These are phyloP conservation scores for Aurelia aurita complex sp. Pacific DNA, from an alignment of 30 jellyfish, hydroid and myxozoan species.

Conservation along the genomic window DNA sequence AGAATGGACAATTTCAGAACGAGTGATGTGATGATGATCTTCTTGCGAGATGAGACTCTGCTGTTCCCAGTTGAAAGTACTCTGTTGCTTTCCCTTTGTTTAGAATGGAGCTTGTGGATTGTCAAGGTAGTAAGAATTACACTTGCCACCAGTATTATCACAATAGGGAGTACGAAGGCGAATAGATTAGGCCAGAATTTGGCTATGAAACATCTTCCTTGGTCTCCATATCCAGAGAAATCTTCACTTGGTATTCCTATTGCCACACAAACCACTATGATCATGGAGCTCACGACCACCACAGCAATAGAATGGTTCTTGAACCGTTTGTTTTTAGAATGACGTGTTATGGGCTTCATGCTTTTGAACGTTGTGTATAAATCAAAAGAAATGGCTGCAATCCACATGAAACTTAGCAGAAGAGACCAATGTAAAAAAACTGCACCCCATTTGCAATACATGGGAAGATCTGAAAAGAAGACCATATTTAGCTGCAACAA, in stretches of 20 bases:
- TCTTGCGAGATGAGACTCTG: background rate
- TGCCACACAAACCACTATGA: background rate
- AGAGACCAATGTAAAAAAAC: background rate
- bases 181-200: background rate
- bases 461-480: too few species aligned
- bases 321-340: background rate
- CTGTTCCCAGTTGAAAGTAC: background rate
- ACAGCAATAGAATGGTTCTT: background rate
- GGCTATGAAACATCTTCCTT: background rate
- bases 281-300: background rate
- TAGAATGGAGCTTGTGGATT: background rate
- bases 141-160: background rate
- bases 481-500: too few species aligned
- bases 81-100: background rate
- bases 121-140: background rate
- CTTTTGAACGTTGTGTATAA: background rate
- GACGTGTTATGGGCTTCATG: background rate
- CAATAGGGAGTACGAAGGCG: background rate
- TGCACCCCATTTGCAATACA: background rate
- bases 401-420: conserved; percentile 11
- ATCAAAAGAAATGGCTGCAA: conserved; percentile 6
- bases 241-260: background rate
- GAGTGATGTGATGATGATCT: background rate
- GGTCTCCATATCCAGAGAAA: background rate
- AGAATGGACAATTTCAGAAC: background rate